These are phyloP conservation scores for Solen grandis DNA, from an alignment of 1,140 invertebrate genomes.

Conservation along the genomic window DNA sequence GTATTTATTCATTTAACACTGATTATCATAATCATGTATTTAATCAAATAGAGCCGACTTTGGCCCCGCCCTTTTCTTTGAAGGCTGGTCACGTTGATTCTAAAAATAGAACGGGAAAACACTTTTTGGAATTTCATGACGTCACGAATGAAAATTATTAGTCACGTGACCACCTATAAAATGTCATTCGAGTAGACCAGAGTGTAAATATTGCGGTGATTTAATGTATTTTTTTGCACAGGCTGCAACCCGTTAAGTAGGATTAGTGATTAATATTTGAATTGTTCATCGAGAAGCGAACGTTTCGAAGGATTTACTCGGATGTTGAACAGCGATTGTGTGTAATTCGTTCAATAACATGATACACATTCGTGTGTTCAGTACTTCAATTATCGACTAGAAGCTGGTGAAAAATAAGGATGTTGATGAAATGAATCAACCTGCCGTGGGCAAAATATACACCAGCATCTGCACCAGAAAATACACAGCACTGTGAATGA, in stretches of 20 bases:
- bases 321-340: neutral
- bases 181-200: conserved; percentile 31
- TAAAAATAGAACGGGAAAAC: conserved; percentile 41
- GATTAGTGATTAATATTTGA: too few species aligned
- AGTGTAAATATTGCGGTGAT: conserved; percentile 21
- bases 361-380: neutral
- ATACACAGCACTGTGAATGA: too few species aligned
- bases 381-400: neutral
- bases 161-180: conserved; percentile 45
- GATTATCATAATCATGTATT: neutral
- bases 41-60: neutral
- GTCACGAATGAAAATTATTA: conserved; percentile 47
- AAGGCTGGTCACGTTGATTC: conserved; percentile 13
- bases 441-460: too few species aligned
- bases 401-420: neutral
- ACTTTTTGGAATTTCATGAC: conserved; percentile 39
- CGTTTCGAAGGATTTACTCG: neutral
- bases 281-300: too few species aligned
- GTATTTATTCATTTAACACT: neutral
- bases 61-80: neutral
- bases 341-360: neutral
- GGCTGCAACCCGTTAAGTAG: too few species aligned
- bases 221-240: conserved; percentile 20
- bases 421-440: too few species aligned
- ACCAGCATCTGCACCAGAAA: too few species aligned